Evolutionary conservation across 2,113 vertebrate genomes (phyloP).

Genomic region (Spizaetus ornatus): DNA sequence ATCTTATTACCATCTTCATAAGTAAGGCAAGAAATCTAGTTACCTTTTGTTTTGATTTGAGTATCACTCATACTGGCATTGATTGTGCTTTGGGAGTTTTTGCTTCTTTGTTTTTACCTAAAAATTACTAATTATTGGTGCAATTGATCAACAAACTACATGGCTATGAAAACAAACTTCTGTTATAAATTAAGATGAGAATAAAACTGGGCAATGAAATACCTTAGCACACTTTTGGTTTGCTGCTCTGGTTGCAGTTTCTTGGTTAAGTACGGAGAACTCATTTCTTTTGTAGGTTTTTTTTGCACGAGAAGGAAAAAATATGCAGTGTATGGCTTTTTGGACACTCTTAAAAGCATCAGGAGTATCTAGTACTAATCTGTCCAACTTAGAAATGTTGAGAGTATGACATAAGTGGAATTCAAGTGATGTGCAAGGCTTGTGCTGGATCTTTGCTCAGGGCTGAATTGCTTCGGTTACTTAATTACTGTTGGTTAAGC

Average conservation of each 20-base stretch:
- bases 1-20: neutral
- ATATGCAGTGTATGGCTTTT: neutral
- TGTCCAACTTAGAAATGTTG: neutral
- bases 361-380: neutral
- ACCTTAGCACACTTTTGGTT: neutral
- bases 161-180: neutral
- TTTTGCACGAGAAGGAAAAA: neutral
- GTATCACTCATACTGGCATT: neutral
- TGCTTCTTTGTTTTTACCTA: neutral
- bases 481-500: neutral
- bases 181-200: neutral
- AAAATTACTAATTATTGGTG: neutral
- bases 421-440: neutral
- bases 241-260: neutral
- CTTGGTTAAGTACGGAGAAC: neutral
- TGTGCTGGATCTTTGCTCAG: neutral
- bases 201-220: neutral
- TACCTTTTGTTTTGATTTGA: neutral
- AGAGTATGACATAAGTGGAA: neutral
- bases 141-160: neutral
- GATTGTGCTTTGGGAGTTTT: neutral
- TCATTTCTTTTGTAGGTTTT: neutral
- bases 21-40: neutral
- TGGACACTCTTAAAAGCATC: neutral
- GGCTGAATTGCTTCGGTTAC: neutral